Percentiles rank a stretch among this genome's conserved stretches.
Conservation (phyloP, 92 coral and sea anemone species). For the Ricordea florida region DNA sequence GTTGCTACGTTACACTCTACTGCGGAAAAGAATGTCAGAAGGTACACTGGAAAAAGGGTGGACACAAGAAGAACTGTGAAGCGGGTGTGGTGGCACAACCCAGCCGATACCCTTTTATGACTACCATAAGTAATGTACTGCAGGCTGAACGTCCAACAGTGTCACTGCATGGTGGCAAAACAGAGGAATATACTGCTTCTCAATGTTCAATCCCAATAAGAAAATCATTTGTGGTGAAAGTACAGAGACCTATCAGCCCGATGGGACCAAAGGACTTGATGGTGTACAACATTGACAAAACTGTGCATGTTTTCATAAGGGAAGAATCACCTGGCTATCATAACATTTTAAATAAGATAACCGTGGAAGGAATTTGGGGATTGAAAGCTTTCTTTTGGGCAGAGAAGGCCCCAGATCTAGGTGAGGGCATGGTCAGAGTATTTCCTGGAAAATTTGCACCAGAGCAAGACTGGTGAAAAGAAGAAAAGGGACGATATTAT, state of each 20-base stretch:
- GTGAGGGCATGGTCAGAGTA: slow-evolving; percentile 11
- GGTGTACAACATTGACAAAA: slow-evolving; percentile 60
- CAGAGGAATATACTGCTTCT: slow-evolving; percentile 17
- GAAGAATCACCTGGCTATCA: slow-evolving; percentile 44
- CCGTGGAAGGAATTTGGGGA: slow-evolving; percentile 50
- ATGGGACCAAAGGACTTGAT: slow-evolving; percentile 29
- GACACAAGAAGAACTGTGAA: slow-evolving; percentile 41
- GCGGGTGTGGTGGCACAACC: slow-evolving; percentile 52
- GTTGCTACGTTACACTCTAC: slow-evolving; percentile 50
- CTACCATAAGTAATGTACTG: slow-evolving; percentile 42
- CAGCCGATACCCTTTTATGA: slow-evolving; percentile 22
- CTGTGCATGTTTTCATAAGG: slow-evolving; percentile 56
- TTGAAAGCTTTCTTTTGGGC: slow-evolving; percentile 63
- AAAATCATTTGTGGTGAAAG: slow-evolving; percentile 54
- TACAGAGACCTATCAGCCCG: slow-evolving; percentile 29
- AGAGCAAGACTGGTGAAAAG: slow-evolving; percentile 43
- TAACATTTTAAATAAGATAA: slow-evolving; percentile 30
- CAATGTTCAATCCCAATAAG: slow-evolving; percentile 20
- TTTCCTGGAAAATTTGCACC: slow-evolving; percentile 62
- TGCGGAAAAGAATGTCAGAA: slow-evolving; percentile 59
- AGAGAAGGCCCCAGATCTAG: slow-evolving; percentile 28
- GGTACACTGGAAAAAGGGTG: slow-evolving; percentile 57
- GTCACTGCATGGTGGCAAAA: slow-evolving; percentile 23
- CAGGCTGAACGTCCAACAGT: slow-evolving; percentile 30
- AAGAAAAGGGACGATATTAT: too few species aligned